Evolutionary conservation across 53 echinoderm and acorn worm species (phyloP), one percentile per base, ranked within the genome.

Genomic region (Apostichopus leukothele): DNA sequence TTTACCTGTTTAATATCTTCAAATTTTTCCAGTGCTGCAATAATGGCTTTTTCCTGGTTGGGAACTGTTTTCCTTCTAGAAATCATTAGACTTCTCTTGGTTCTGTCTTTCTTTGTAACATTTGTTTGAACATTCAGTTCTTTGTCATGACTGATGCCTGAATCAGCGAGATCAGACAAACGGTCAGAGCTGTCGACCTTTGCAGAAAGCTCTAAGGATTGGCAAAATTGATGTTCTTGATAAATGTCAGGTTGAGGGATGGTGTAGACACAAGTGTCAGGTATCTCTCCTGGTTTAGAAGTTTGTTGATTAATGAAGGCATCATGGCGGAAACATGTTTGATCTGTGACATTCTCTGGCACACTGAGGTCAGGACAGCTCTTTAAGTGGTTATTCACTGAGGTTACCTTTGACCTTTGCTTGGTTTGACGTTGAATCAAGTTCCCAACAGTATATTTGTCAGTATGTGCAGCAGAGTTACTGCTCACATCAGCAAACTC

Each of bases 171-270:
- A 5, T 79, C 79, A 4, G 79, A 79, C 51, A 52, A 79, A 52
- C n/a, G 12, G 12, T 51, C 19, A 51, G 9, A 11, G 51, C 51
- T 18, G 53, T 79, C 79, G 8, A 51, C 78, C n/a, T 50, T 7
- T 53, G n/a, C 79, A 16, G 12, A 52, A 19, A 4, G n/a, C 14
- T 79, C 51, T 79, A 53, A 50, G 5, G 79, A 79, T 6, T 10
- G 54, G 53, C 52, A 79, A 50, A 51, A 19, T 19, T 79, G 79
- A 11, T 79, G 79, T 4, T 79, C 79, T 52, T 79, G 50, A 52
- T 79, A 79, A 52, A 79, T 79, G 79, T 79, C 79, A 50, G 79
- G 79, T 53, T 79, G 50, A 19, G 79, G 79, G 19, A 79, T 79
- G 11, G 9, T 19, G 52, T 52, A 53, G 51, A 50, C 16, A 51